These are phyloP conservation scores for Aeoliscus strigatus DNA, from an alignment of 2,797 vertebrate genomes.

Conservation along the genomic window DNA sequence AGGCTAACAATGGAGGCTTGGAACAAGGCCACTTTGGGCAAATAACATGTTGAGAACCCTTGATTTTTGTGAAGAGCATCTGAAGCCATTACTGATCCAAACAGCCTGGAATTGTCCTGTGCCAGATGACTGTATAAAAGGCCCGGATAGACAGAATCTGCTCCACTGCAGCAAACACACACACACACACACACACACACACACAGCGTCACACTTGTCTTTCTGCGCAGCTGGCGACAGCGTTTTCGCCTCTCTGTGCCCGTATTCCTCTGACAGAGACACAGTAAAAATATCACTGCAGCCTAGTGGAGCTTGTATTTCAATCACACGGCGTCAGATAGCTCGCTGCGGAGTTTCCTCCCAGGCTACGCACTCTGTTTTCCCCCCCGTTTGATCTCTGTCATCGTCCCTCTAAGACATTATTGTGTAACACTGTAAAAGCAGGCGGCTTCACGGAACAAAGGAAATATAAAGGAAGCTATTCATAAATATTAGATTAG, in stretches of 20 bases:
- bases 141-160: constrained; percentile 14
- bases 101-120: constrained; percentile 47
- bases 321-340: constrained; percentile 63
- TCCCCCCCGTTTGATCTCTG: constrained; percentile 71
- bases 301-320: constrained; percentile 67
- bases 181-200: too few relatives aligned
- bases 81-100: constrained; percentile 71
- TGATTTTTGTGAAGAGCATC: constrained; percentile 88
- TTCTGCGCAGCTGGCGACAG: constrained; percentile 33
- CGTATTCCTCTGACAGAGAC: constrained; percentile 58
- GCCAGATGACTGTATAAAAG: constrained; percentile 25
- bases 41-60: constrained; percentile 89
- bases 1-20: constrained; percentile 84
- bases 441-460: constrained; percentile 56
- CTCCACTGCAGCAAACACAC: too few relatives aligned
- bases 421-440: constrained; percentile 70
- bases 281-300: constrained; percentile 68
- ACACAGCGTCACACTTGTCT: too few relatives aligned
- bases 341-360: constrained; percentile 64
- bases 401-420: constrained; percentile 71
- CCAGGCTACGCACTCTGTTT: constrained; percentile 55
- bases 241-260: constrained; percentile 32
- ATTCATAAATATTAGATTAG: constrained; percentile 79
- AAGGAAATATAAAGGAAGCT: constrained; percentile 76
- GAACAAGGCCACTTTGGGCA: constrained; percentile 91